These are phyloP conservation scores for Cylas formicarius DNA, from an alignment of 1,140 invertebrate genomes.

Conservation along the genomic window DNA sequence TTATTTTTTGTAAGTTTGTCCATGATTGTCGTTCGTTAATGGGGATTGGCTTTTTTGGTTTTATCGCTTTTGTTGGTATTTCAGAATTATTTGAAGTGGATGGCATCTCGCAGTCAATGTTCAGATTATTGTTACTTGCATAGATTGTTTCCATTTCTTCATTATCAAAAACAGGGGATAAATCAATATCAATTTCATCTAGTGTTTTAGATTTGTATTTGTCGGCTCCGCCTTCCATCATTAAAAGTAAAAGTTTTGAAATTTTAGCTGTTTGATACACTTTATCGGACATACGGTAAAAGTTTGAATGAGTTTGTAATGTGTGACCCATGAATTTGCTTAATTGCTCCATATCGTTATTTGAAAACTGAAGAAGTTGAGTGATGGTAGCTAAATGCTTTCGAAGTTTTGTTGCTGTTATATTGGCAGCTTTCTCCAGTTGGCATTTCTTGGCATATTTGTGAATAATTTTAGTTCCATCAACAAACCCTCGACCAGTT, in stretches of 20 bases:
- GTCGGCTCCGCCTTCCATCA: constrained; percentile 9
- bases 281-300: constrained; percentile 10
- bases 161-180: too few relatives aligned
- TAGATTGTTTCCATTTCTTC: constrained; percentile 29
- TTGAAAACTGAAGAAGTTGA: constrained; percentile 15
- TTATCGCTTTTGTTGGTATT: too few relatives aligned
- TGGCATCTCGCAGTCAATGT: too few relatives aligned
- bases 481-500: constrained; percentile 21
- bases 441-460: constrained; percentile 30
- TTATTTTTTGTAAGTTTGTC: too few relatives aligned
- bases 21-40: too few relatives aligned
- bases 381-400: constrained; percentile 18
- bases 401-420: constrained; percentile 21
- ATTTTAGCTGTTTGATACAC: constrained; percentile 12
- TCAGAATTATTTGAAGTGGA: too few relatives aligned
- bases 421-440: too few relatives aligned
- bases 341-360: constrained; percentile 10
- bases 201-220: constrained; percentile 11
- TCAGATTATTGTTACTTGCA: constrained; percentile 12
- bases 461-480: constrained; percentile 34
- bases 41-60: too few relatives aligned
- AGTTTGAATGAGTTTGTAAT: constrained; percentile 2
- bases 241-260: constrained; percentile 15
- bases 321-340: constrained; percentile 14
- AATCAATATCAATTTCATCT: constrained; percentile 13